Base-by-base conservation (phyloP, 1,140 invertebrate genomes). In the Aphelenchoides besseyi region DNA sequence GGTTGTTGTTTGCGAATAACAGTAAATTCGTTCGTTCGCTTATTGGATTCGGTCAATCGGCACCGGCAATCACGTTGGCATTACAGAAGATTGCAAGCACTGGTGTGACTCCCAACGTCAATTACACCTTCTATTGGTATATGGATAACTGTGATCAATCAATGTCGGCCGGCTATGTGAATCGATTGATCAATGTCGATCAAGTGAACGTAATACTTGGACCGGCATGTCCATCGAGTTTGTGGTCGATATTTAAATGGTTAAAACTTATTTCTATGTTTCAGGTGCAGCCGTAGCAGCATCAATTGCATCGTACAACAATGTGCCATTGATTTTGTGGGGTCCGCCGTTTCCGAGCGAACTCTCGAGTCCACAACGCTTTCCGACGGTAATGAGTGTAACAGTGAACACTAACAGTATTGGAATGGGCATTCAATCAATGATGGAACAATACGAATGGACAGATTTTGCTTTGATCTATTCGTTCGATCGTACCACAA, bases 41-140 rank as follows among this genome's bases (percentile, higher is more conserved):
- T 33, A 72, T 76, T 37, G 75, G 75, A 12, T 77, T 77, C 36
- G 75, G 75, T n/a, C 75, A 77, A 53, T 70, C 66, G 8, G 71
- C 73, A 12, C 75, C 75, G 18, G 77, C 75, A 1, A 72, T 77
- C 16, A 30, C 59, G 16, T 29, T 77, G 30, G 75, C 75, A n/a
- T 32, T 76, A 8, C 26, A 53, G n/a, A 36, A 59, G 3, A 67
- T 75, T 1, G n/a, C 35, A 41, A 32, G 29, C 5, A 67, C 73
- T 33, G 41, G 53, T 48, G 32, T 76, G 32, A 73, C 73, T 61
- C 48, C 74, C 32, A 72, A 78, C 61, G 64, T 75, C 32, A 76
- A 75, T 54, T 67, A 77, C 9, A 71, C 74, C n/a, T 77, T 67
- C 12, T n/a, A 16, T 16, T 70, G 69, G 69, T 70, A 70, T 41